Evolutionary conservation across 2,113 vertebrate species (phyloP).

Genomic region (Python bivittatus): DNA sequence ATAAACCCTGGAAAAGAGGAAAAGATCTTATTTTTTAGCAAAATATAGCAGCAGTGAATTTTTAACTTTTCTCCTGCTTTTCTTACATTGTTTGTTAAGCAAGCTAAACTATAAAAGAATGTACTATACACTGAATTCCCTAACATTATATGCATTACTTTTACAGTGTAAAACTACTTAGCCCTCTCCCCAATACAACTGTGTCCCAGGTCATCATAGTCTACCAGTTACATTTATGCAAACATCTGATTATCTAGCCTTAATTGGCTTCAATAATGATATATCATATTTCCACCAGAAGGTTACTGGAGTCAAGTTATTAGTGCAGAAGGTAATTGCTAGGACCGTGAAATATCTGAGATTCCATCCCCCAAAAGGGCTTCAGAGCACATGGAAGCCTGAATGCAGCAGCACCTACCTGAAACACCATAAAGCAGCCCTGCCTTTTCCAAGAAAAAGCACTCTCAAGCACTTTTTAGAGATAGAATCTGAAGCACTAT

Average conservation of each 20-base stretch:
- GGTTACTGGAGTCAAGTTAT: background rate
- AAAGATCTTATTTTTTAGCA: conserved; percentile 51
- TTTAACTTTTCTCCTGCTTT: background rate
- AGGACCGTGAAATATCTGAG: background rate
- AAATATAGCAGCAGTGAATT: background rate
- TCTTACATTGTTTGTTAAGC: background rate
- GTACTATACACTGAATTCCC: conserved; percentile 1
- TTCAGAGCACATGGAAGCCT: background rate
- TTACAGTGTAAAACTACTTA: background rate
- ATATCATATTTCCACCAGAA: background rate
- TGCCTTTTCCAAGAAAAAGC: background rate
- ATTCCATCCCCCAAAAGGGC: background rate
- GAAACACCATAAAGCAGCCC: background rate
- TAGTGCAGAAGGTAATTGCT: background rate
- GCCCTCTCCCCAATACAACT: background rate
- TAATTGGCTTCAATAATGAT: background rate
- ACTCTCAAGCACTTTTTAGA: background rate
- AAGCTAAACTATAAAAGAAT: conserved; percentile 9
- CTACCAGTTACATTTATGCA: background rate
- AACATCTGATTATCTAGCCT: background rate
- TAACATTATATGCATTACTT: background rate
- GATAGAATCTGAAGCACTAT: background rate
- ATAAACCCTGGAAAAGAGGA: conserved; percentile 87
- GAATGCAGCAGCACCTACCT: background rate
- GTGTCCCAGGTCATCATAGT: background rate